Conservation (phyloP, 2,888 invertebrate genomes). For the Pasiphila rectangulata region DNA sequence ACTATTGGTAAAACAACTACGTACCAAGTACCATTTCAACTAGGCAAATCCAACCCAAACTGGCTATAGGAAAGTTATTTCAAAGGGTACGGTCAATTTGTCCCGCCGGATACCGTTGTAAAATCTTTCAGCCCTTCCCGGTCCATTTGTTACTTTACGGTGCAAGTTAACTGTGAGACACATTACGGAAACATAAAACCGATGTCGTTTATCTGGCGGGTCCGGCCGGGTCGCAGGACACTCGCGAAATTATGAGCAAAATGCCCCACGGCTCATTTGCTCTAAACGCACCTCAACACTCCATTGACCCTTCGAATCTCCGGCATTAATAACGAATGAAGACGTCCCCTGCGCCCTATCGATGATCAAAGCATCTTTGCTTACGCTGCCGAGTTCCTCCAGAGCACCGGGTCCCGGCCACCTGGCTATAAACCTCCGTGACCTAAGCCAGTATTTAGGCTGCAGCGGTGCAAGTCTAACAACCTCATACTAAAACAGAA, state of each 20-base stretch:
- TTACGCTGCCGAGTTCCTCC: background rate
- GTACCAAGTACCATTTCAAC: slow-evolving; percentile 8
- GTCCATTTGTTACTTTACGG: slow-evolving; percentile 29
- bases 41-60: slow-evolving; percentile 10
- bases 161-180: slow-evolving; percentile 34
- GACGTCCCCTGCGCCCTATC: slow-evolving; percentile 33
- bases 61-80: slow-evolving; percentile 10
- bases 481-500: slow-evolving; percentile 80
- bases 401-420: slow-evolving; percentile 11
- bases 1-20: background rate
- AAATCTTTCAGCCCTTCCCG: slow-evolving; percentile 31
- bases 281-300: slow-evolving; percentile 64
- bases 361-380: slow-evolving; percentile 40
- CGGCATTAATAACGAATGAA: slow-evolving; percentile 61
- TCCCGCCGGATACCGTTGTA: slow-evolving; percentile 20
- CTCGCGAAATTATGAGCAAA: slow-evolving; percentile 70
- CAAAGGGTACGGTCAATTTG: slow-evolving; percentile 24
- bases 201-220: slow-evolving; percentile 47
- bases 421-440: slow-evolving; percentile 51
- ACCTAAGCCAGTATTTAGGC: slow-evolving; percentile 74
- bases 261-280: slow-evolving; percentile 72
- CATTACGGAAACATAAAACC: slow-evolving; percentile 50
- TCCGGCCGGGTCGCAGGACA: slow-evolving; percentile 39
- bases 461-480: slow-evolving; percentile 77
- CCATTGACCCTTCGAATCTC: slow-evolving; percentile 60